Evolutionary conservation across 1,140 invertebrate species (phyloP), one percentile per base, ranked within the genome.

Genomic region (Aphelenchoides avenae): DNA sequence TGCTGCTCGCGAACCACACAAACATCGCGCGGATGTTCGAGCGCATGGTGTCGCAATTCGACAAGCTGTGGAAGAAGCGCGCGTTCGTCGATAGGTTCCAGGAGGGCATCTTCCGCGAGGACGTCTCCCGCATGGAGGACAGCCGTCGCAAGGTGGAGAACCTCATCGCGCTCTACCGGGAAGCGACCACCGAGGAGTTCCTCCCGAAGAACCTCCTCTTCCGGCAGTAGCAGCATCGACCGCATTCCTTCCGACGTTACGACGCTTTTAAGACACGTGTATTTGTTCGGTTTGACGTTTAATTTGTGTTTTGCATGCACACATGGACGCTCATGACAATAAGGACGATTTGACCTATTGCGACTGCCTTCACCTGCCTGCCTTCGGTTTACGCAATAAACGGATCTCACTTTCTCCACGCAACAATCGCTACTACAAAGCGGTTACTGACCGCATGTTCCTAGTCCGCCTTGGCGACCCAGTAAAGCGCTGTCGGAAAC

Each of bases 1-100:
- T 64, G 6, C 43, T 64, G n/a, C 18, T 67, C 15, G 39, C 53
- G 11, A 64, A 64, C 27, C 63, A 64, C 55, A 68, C 61, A 6
- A 60, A 51, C 30, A 61, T 64, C 26, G 30, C 22, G 15, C 54
- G 46, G 15, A 20, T 67, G 1, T 40, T 64, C n/a, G 36, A 49
- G 27, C 15, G 26, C 31, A 66, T 67, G 18, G 9, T 9, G 5
- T 24, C 31, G 22, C 40, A 61, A 13, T 60, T 27, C 36, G 57
- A 60, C 37, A 43, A 27, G 33, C 37, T 60, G 29, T 46, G 26
- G 24, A 31, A 29, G 37, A 44, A 46, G 24, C 33, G 34, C 18
- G 57, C 57, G 18, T 60, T 34, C 30, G 24, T 60, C 30, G 49
- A 48, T 0, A 37, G 40, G 6, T 60, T 48, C 27, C 37, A 30